A percentile compares a stretch with the other conserved stretches of the same genome.
Evolutionary conservation across 2,113 vertebrate genomes (phyloP).

Genomic region (Myiozetetes cayanensis): DNA sequence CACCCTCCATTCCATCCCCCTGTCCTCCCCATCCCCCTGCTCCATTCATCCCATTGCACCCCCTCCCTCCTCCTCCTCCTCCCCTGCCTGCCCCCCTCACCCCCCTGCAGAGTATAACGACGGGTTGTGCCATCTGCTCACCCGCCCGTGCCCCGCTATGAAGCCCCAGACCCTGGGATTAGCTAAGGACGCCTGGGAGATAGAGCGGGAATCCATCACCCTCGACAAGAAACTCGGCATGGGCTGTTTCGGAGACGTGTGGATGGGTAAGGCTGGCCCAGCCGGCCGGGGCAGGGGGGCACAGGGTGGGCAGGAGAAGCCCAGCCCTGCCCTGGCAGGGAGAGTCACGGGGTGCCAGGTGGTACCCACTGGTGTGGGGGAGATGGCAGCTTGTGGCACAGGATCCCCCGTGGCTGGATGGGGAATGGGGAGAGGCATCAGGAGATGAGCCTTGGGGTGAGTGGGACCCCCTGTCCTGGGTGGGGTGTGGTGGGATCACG

Average conservation of each 20-base stretch:
- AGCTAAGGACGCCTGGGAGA: slow-evolving; percentile 94
- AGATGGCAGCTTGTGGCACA: neutral
- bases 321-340: neutral
- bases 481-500: neutral
- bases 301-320: neutral
- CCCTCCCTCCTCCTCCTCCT: neutral
- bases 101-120: slow-evolving; percentile 81
- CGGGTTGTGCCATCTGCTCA: slow-evolving; percentile 91
- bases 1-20: slow-evolving; percentile 7
- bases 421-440: neutral
- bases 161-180: slow-evolving; percentile 93
- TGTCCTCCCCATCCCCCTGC: neutral
- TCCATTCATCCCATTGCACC: slow-evolving; percentile 68
- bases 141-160: slow-evolving; percentile 77
- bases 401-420: neutral
- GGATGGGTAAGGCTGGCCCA: slow-evolving; percentile 85
- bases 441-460: neutral
- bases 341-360: neutral
- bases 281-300: neutral
- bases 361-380: neutral
- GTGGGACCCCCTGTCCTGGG: neutral
- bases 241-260: slow-evolving; percentile 96
- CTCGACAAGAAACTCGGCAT: slow-evolving; percentile 87
- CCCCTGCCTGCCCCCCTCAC: neutral
- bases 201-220: slow-evolving; percentile 79